phyloP scores from a whole-genome alignment of 2,888 invertebrate genomes.

The Choristoneura rosaceana region DNA sequence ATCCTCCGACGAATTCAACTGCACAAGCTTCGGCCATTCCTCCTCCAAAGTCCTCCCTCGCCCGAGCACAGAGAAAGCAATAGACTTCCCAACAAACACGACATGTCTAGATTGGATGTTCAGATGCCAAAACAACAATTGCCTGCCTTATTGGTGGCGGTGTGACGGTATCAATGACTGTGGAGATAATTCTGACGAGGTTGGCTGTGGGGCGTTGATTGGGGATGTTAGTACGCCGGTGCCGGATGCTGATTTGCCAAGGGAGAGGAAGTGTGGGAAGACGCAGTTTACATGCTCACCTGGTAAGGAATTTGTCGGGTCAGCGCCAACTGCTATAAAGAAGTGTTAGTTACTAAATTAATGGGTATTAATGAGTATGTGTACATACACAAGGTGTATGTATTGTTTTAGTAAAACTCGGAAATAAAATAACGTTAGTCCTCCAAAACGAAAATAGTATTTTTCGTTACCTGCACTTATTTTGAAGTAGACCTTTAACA shows the following conservation, averaged over 20 bases:
- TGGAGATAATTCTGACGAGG: constrained; percentile 90
- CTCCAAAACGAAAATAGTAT: too few species aligned
- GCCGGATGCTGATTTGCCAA: constrained; percentile 54
- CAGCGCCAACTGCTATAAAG: too few species aligned
- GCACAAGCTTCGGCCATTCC: constrained; percentile 73
- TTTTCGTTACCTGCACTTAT: too few species aligned
- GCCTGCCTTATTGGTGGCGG: constrained; percentile 92
- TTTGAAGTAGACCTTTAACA: too few species aligned
- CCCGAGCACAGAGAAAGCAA: constrained; percentile 47
- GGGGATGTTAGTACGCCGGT: constrained; percentile 56
- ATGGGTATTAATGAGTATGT: too few species aligned
- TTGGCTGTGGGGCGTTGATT: constrained; percentile 80
- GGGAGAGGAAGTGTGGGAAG: constrained; percentile 66
- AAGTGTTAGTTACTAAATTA: too few species aligned
- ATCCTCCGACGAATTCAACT: constrained; percentile 90
- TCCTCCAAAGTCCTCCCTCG: constrained; percentile 67
- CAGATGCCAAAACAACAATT: constrained; percentile 88
- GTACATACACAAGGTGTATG: too few species aligned
- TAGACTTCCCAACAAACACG: constrained; percentile 62
- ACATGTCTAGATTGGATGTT: constrained; percentile 92
- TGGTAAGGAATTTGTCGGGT: constrained; percentile 53
- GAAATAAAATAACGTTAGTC: too few species aligned
- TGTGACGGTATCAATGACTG: constrained; percentile 92
- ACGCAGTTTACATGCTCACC: constrained; percentile 78
- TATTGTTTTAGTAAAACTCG: too few species aligned